Percentiles rank a stretch among this genome's conserved stretches.
Conservation (phyloP, 2,113 vertebrate genomes). For the Chrysochloris asiatica region DNA sequence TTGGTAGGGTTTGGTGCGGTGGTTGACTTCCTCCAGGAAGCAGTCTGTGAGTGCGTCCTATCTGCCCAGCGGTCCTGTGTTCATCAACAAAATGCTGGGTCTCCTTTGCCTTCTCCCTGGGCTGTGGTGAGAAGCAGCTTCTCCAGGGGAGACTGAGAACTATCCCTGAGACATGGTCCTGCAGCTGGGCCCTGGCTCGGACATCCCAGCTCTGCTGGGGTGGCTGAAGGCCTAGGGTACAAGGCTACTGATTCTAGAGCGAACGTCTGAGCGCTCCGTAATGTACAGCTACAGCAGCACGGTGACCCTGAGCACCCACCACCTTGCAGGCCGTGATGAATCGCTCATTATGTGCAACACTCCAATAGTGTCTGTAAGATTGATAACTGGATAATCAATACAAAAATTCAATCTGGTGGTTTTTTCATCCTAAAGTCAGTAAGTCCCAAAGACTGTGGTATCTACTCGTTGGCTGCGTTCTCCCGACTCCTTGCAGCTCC, state of each 20-base stretch:
- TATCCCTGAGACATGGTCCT: not conserved
- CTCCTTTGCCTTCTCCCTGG: not conserved
- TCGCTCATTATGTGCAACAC: constrained; percentile 77
- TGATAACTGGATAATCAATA: constrained; percentile 81
- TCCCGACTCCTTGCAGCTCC: too few relatives aligned
- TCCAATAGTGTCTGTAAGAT: constrained; percentile 76
- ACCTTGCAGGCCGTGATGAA: constrained; percentile 82
- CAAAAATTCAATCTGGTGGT: constrained; percentile 69
- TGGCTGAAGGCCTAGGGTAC: constrained; percentile 8
- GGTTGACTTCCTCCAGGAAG: too few relatives aligned
- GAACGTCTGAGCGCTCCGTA: constrained; percentile 75
- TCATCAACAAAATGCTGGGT: too few relatives aligned
- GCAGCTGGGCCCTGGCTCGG: not conserved
- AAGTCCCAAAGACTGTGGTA: not conserved
- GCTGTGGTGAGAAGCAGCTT: not conserved
- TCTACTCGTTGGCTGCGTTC: too few relatives aligned
- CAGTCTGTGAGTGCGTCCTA: too few relatives aligned
- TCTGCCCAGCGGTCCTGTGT: too few relatives aligned
- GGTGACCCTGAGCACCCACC: constrained; percentile 77
- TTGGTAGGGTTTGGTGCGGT: not conserved
- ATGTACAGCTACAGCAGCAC: constrained; percentile 80
- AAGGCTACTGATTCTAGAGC: constrained; percentile 76
- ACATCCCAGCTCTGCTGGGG: not conserved
- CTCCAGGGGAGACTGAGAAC: not conserved
- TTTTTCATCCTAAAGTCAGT: constrained; percentile 43